Evolutionary conservation across 2,113 vertebrate species (phyloP), one percentile per base, ranked within the genome.

Genomic region (Anhinga rufa): DNA sequence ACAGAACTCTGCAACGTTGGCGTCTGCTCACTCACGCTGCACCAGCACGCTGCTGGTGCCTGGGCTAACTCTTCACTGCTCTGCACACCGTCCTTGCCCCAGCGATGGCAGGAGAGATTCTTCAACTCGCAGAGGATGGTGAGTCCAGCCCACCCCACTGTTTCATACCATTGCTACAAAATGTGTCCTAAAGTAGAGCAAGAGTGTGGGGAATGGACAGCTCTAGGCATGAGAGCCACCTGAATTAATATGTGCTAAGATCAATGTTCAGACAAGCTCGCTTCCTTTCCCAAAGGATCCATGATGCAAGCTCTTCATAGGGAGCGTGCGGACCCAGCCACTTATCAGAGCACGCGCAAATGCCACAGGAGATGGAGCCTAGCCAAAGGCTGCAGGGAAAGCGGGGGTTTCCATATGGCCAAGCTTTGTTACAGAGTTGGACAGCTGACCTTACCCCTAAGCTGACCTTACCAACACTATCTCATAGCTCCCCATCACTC

Each of bases 111-210:
- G 52, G 11, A 54, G 24, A 75, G 46, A 58, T 40, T 32, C 70
- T 66, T 42, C 38, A 54, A 42, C 61, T 79, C 31, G 13, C 83
- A 36, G 61, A 82, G 32, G n/a, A 84, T 6, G 14, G 34, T 2
- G 52, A 75, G 40, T 25, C 17, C 82, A 85, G 60, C 51, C 70
- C 74, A 65, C 40, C 7, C 2, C 1, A 48, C 49, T 34, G 28
- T 38, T 81, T 61, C 77, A 51, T 17, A 48, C 17, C 29, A 74
- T 14, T 15, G 5, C 72, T 65, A 44, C 15, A 46, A 78, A 78
- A 60, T 2, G 2, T 9, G 24, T 60, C 62, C 64, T 72, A 69
- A 94, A 26, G 64, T 17, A 66, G n/a, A 82, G 32, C 0, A 0
- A 77, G 77, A 82, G 49, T 1, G 0, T 77, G 81, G 69, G 55